Conservation (phyloP, 1,140 invertebrate species). For the Trachymyrmex cornetzi region DNA sequence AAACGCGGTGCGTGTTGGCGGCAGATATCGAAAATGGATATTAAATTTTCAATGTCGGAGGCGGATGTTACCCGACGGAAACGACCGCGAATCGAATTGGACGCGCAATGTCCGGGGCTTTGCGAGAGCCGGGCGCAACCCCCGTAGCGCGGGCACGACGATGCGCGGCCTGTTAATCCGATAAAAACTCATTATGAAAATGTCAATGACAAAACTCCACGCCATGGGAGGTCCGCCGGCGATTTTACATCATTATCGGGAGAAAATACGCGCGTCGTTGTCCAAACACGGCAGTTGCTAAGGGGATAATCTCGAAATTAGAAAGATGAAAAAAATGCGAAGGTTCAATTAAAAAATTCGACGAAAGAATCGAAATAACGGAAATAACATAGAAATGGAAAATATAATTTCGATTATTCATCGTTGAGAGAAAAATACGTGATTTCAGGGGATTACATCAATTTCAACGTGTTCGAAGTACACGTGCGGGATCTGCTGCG, state of each 20-base stretch:
- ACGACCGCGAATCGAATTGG: constrained; percentile 55
- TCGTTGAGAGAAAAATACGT: not conserved
- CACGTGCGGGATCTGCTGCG: constrained; percentile 12
- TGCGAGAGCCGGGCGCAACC: not conserved
- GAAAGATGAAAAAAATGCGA: not conserved
- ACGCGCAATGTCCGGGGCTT: constrained; percentile 49
- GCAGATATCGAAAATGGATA: constrained; percentile 63
- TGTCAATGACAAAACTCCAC: constrained; percentile 47
- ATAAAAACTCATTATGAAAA: constrained; percentile 62
- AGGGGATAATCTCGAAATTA: constrained; percentile 1
- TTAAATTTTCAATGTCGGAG: constrained; percentile 57
- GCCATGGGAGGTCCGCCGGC: constrained; percentile 1
- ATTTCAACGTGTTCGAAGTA: constrained; percentile 31
- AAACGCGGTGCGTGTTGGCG: constrained; percentile 44
- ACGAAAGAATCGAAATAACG: not conserved
- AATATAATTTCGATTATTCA: not conserved
- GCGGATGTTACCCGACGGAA: constrained; percentile 53
- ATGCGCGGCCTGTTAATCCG: constrained; percentile 19
- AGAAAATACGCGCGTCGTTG: not conserved
- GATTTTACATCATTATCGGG: constrained; percentile 17
- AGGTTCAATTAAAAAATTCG: not conserved
- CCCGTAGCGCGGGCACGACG: not conserved
- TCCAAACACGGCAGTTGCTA: no score
- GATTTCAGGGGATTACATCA: constrained; percentile 19
- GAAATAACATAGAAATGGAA: not conserved